phyloP scores from a whole-genome alignment of 1,140 invertebrate species.

The Zaprionus gabonicus region DNA sequence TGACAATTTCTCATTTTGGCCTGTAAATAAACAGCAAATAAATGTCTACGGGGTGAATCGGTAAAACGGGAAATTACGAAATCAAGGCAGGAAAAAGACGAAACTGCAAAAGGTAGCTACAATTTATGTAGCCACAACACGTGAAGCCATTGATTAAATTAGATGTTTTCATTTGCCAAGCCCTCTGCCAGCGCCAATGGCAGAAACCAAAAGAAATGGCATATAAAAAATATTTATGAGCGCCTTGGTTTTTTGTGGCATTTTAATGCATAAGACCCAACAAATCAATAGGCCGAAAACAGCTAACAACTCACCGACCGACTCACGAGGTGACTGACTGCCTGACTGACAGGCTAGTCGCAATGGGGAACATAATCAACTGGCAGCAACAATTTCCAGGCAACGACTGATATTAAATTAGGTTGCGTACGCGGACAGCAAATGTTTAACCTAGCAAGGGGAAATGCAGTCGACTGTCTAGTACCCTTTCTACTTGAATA shows the following conservation, averaged over 20 bases:
- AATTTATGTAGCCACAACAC: conserved; percentile 80
- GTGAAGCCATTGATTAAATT: conserved; percentile 81
- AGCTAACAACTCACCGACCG: conserved; percentile 19
- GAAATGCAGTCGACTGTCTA: conserved; percentile 7
- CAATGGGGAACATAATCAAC: conserved; percentile 69
- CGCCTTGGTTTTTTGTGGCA: conserved; percentile 55
- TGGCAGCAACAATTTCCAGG: conserved; percentile 43
- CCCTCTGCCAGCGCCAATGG: conserved; percentile 40
- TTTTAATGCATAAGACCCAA: conserved; percentile 67
- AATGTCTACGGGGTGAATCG: conserved; percentile 51
- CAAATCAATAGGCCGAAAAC: conserved; percentile 54
- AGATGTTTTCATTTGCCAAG: conserved; percentile 65
- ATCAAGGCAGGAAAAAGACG: conserved; percentile 51
- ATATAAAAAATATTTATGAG: conserved; percentile 80
- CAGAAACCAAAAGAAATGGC: conserved; percentile 51
- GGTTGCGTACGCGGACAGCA: conserved; percentile 59
- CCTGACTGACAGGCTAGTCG: conserved; percentile 58
- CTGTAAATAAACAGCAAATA: conserved; percentile 64
- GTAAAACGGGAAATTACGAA: conserved; percentile 60
- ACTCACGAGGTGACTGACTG: conserved; percentile 13
- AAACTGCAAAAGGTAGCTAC: conserved; percentile 38
- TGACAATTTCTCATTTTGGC: conserved; percentile 65
- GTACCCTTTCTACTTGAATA: not conserved
- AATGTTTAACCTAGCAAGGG: conserved; percentile 27
- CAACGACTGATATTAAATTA: conserved; percentile 62